Base-by-base conservation (phyloP, 2,888 invertebrate genomes). In the Theristus sp. region DNA sequence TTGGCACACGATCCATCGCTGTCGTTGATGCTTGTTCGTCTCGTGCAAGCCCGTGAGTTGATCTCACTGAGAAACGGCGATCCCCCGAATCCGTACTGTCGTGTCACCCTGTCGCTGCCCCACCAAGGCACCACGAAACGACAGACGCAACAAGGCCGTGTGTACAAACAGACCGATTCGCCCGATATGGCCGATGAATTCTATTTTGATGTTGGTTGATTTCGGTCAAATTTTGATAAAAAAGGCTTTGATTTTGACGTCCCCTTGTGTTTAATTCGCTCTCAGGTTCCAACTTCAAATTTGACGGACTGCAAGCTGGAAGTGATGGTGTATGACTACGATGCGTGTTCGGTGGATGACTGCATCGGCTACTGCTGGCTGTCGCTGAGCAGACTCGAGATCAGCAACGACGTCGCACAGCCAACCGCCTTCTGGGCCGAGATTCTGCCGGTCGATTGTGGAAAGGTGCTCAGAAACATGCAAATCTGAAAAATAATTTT, bases 1-100 rank as follows among this genome's bases (percentile, higher is more conserved):
- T 72, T 85, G 46, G 74, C 77, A 31, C 83, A 82, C 70, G 83
- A 84, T 72, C 76, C 80, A 0, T 79, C 82, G 59, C 81, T 81
- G 25, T 82, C 81, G 17, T 77, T 84, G 62, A 77, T 84, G 38
- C 82, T 81, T 0, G 81, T 84, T 13, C 76, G 80, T 62, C 76
- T 85, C 13, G 76, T 83, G 60, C 82, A 84, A 76, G 83, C 82
- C 64, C 75, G 82, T n/a, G 72, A 73, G 60, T 64, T 75, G 26
- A 67, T 69, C 2, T 63, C 69, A 17, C 3, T 24, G n/a, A 24
- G 49, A n/a, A n/a, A 62, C 62, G 69, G 68, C 58, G 68, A 66
- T 25, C 57, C 61, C 52, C 69, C 69, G 26, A 69, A 67, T 61
- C 67, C 68, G 10, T 67, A 67, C 56, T 68, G 67, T 60, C 65